Base-by-base conservation (phyloP, 2,888 invertebrate species). In the Dasysyrphus albostriatus region DNA sequence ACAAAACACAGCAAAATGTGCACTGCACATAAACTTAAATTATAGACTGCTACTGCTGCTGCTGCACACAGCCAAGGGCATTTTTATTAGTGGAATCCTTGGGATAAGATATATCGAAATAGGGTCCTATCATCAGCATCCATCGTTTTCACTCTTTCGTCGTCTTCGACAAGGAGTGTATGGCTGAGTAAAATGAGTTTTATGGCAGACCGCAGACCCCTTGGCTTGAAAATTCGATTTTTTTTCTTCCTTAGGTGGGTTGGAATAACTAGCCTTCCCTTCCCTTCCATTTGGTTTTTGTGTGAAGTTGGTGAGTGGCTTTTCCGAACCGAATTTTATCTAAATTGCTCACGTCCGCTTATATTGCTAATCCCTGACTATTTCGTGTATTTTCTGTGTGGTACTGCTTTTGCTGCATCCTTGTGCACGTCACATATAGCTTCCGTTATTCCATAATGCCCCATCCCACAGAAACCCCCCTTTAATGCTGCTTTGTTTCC, bases 351-450 rank as follows among this genome's bases (percentile, higher is more conserved):
- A 88, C 83, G 88, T 88, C 79, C 88, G 88, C 78, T 83, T 88
- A 88, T 88, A 88, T 83, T 83, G 88, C 88, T 88, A 88, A 88
- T 88, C 88, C 88, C 88, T 88, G 88, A 88, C 88, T 83, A 83
- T 88, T 83, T 80, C 83, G 83, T 80, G 73, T 58, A 72, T 77
- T 61, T 77, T 79, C 67, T 84, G 47, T 67, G 63, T 80, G 56
- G 24, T 44, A 14, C 39, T 47, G 67, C 49, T 39, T 37, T 34
- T 56, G 63, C 82, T 83, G 83, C 87, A 87, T 70, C 74, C 73
- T 39, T 67, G 51, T 81, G 69, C 85, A 87, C 85, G 70, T 83
- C 78, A 77, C 54, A 61, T 37, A 37, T 58, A 37, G 34, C 74
- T 63, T 69, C 69, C 69, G 54, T 39, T 54, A 54, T 69, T 39